Evolutionary conservation across 2,113 vertebrate genomes (phyloP), one percentile per base, ranked within the genome.

Genomic region (Gorsachius goisagi): DNA sequence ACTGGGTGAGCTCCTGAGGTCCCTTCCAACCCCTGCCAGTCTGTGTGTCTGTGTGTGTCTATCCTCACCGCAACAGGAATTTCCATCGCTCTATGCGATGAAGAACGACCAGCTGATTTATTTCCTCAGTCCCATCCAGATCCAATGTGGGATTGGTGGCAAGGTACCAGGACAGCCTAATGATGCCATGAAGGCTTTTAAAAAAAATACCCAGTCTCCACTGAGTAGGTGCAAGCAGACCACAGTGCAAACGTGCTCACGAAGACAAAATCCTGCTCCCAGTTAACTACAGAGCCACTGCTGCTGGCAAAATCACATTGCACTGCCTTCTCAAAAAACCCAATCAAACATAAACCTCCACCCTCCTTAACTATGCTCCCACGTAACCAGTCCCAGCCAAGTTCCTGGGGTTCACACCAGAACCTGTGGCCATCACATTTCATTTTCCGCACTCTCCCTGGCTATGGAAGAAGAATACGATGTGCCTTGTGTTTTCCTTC

Each of bases 261-360:
- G 63, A 86, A 94, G 89, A 60, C 58, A 41, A 72, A 90, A 39
- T 28, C 80, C 94, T 90, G 95, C 91, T 96, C 95, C 74, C 77
- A 92, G 75, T 93, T 90, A 96, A 89, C 83, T 73, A 27, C 92
- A 85, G 90, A 97, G 94, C 92, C 94, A 95, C 86, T 91, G 95
- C 45, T 95, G 92, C 84, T 95, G 97, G 90, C 90, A 93, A 56
- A 91, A 32, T 16, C 52, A 66, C 17, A 35, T 1, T 26, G 76
- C 33, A 33, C 78, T 80, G 95, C 35, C 92, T 95, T 44, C 68
- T 64, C 60, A 47, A 13, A 77, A 60, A 74, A 24, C n/a, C 90
- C 92, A 74, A 67, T 60, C 89, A 18, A 50, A 87, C 93, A 87
- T 39, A 35, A 75, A 92, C 64, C 95, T 56, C 94, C 86, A 3